These are phyloP conservation scores for Poecilia wingei DNA, from an alignment of 2,797 vertebrate species.

Conservation along the genomic window DNA sequence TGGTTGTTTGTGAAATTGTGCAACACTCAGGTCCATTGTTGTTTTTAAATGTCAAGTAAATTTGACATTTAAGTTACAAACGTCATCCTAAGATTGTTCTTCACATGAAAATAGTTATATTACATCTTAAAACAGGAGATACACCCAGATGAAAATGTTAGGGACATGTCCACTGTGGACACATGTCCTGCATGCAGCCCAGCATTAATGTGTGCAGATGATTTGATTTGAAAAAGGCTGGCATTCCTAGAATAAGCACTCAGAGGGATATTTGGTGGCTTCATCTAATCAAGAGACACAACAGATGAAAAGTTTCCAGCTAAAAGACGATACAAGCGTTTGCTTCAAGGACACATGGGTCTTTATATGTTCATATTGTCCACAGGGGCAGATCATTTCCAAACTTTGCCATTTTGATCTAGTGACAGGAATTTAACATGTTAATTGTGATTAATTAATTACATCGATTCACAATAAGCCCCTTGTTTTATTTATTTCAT, in stretches of 20 bases:
- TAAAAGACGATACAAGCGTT: not conserved
- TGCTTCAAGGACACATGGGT: not conserved
- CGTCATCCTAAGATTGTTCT: not conserved
- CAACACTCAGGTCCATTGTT: not conserved
- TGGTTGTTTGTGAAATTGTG: not conserved
- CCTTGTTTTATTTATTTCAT: no score
- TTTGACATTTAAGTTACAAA: not conserved
- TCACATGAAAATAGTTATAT: not conserved
- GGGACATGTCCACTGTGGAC: not conserved
- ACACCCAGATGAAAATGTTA: not conserved
- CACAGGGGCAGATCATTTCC: not conserved
- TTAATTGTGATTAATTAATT: no score
- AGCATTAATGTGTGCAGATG: not conserved
- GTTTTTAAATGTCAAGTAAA: not conserved
- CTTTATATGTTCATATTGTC: not conserved
- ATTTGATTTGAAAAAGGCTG: not conserved
- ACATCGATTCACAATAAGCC: no score
- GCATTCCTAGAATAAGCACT: not conserved
- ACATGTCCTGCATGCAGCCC: not conserved
- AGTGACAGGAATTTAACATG: no score
- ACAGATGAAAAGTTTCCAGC: not conserved
- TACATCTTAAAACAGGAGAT: not conserved
- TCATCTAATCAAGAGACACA: not conserved
- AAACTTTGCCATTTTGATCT: not conserved
- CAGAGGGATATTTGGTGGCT: not conserved